These are phyloP conservation scores for Lepeophtheirus nordmannii DNA, from an alignment of 2,888 invertebrate species.

Conservation along the genomic window DNA sequence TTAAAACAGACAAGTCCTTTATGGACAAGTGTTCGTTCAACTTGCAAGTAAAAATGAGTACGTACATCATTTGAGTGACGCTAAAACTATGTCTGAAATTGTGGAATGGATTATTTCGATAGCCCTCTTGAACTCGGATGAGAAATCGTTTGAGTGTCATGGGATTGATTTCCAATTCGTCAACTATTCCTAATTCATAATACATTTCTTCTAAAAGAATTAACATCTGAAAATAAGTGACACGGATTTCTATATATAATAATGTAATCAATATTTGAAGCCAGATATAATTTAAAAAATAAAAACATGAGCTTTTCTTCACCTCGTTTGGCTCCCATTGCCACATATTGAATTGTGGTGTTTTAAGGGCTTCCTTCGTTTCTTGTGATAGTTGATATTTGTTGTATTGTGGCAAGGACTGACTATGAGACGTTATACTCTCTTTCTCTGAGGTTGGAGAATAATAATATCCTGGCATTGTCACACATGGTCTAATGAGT, in stretches of 20 bases:
- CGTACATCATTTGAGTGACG: slow-evolving; percentile 38
- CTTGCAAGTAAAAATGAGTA: slow-evolving; percentile 35
- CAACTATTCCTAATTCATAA: slow-evolving; percentile 18
- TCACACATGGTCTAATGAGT: slow-evolving; percentile 21
- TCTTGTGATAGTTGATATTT: not conserved
- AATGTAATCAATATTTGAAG: no score
- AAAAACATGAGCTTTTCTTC: slow-evolving; percentile 21
- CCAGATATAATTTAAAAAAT: not conserved
- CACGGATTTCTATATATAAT: no score
- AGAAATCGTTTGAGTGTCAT: slow-evolving; percentile 8
- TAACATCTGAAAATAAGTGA: slow-evolving; percentile 14
- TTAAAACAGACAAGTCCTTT: slow-evolving; percentile 34
- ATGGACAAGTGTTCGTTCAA: slow-evolving; percentile 31
- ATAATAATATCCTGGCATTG: slow-evolving; percentile 19
- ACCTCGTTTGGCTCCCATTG: slow-evolving; percentile 38
- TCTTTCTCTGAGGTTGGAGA: slow-evolving; percentile 16
- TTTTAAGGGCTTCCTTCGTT: slow-evolving; percentile 18
- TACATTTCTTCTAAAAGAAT: slow-evolving; percentile 20
- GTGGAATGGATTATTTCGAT: slow-evolving; percentile 37
- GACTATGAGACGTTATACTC: not conserved
- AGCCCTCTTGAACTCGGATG: slow-evolving; percentile 34
- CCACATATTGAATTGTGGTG: slow-evolving; percentile 35
- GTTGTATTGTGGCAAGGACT: not conserved
- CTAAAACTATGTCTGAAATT: slow-evolving; percentile 38
- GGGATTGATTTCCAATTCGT: slow-evolving; percentile 2